These are phyloP conservation scores for Ramphastos sulfuratus DNA, from an alignment of 2,113 vertebrate species.

Conservation along the genomic window DNA sequence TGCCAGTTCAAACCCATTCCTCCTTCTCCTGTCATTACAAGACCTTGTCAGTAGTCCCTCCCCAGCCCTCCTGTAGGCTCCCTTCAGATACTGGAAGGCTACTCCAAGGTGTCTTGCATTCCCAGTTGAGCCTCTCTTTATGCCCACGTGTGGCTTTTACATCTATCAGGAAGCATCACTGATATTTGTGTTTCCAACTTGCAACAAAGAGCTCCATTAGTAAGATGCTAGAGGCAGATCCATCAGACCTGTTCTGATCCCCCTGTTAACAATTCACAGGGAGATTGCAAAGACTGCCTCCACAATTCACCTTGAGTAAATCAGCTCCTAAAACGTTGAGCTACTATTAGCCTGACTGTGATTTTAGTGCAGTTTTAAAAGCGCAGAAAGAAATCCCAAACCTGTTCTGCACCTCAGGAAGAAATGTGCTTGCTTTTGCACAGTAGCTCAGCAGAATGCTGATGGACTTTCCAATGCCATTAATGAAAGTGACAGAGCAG, in stretches of 20 bases:
- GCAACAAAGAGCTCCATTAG: constrained; percentile 5
- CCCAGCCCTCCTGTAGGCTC: no score
- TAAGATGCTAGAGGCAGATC: background rate
- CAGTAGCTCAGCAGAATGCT: background rate
- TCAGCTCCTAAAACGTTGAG: background rate
- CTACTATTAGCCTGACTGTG: background rate
- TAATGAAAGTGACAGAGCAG: constrained; percentile 20
- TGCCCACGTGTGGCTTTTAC: background rate
- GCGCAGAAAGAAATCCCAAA: background rate
- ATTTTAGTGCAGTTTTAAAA: background rate
- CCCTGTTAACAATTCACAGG: background rate
- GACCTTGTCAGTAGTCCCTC: no score
- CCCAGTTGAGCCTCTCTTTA: background rate
- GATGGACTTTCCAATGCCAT: constrained; percentile 7
- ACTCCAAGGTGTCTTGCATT: background rate
- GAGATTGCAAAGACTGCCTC: background rate
- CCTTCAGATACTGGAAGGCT: no score
- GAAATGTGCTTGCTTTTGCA: background rate
- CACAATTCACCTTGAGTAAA: background rate
- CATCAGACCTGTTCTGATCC: background rate
- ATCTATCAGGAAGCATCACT: background rate
- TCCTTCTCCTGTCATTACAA: no score
- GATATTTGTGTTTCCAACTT: background rate
- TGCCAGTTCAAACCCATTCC: no score
- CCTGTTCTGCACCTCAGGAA: background rate